These are phyloP conservation scores for Psix sp. DNA, from an alignment of 1,140 invertebrate genomes.

Conservation along the genomic window DNA sequence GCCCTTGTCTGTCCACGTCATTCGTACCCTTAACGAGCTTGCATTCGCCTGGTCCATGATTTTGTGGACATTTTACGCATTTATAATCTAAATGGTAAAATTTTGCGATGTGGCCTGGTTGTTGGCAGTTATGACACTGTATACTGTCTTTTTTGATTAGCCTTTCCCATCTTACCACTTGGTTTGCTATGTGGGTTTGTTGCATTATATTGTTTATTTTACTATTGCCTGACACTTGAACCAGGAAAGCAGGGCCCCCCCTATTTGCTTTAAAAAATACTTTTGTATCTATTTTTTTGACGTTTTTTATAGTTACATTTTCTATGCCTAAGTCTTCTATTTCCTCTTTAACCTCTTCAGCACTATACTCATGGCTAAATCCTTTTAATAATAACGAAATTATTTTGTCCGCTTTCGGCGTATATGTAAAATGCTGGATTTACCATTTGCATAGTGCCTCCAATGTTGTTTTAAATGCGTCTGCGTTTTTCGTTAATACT, in stretches of 20 bases:
- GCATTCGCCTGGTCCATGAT: constrained; percentile 35
- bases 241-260: constrained; percentile 10
- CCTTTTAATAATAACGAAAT: constrained; percentile 18
- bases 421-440: background rate
- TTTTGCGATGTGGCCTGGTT: constrained; percentile 32
- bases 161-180: constrained; percentile 33
- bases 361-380: background rate
- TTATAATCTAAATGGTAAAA: constrained; percentile 27
- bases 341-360: background rate
- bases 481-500: no score
- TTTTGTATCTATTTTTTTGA: constrained; percentile 24
- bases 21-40: background rate
- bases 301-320: no score
- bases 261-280: constrained; percentile 22
- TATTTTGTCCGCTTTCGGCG: background rate
- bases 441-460: no score
- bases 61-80: constrained; percentile 32
- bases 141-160: constrained; percentile 17
- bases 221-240: constrained; percentile 3
- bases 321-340: background rate
- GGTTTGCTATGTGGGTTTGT: constrained; percentile 1
- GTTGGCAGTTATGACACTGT: constrained; percentile 39
- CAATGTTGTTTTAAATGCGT: no score
- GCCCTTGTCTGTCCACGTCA: background rate
- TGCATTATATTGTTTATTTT: constrained; percentile 1